Conservation (phyloP, 2,888 invertebrate species). For the Drosophila glabriapex region DNA sequence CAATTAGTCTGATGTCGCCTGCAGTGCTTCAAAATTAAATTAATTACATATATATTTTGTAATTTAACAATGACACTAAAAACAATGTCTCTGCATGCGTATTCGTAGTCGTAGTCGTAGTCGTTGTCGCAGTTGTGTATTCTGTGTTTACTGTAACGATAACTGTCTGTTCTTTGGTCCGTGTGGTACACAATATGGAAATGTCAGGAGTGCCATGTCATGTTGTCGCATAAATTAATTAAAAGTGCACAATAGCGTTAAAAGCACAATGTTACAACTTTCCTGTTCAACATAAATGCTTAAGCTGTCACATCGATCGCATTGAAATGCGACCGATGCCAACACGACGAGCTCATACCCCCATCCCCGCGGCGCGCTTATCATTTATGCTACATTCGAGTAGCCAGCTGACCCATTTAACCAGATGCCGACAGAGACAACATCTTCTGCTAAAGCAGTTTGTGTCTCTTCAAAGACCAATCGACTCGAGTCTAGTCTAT, state of each 20-base stretch:
- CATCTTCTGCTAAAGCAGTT: background rate
- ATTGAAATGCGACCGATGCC: conserved; percentile 7
- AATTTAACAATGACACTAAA: conserved; percentile 28
- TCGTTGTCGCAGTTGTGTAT: background rate
- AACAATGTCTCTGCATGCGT: background rate
- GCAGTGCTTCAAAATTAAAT: conserved; percentile 61
- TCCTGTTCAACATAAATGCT: conserved; percentile 16
- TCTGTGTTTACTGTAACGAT: conserved; percentile 18
- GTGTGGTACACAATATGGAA: conserved; percentile 5
- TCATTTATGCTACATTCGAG: conserved; percentile 46
- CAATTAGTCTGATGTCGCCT: conserved; percentile 62
- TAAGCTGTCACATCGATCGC: conserved; percentile 21
- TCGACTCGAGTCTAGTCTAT: conserved; percentile 11
- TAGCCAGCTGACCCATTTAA: conserved; percentile 42
- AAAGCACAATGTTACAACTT: conserved; percentile 23
- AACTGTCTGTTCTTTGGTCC: conserved; percentile 10
- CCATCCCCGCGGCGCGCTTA: conserved; percentile 9
- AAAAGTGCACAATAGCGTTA: conserved; percentile 38
- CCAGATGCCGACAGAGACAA: conserved; percentile 1
- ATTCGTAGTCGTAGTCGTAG: background rate
- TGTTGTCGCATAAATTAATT: conserved; percentile 56
- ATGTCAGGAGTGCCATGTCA: conserved; percentile 29
- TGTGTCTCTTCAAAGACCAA: conserved; percentile 33
- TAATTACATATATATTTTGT: conserved; percentile 30
- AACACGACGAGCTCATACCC: background rate